Percentiles rank a stretch among this genome's conserved stretches.
Evolutionary conservation across 92 coral and sea anemone genomes (phyloP).

Genomic region (Palythoa caribaeorum): DNA sequence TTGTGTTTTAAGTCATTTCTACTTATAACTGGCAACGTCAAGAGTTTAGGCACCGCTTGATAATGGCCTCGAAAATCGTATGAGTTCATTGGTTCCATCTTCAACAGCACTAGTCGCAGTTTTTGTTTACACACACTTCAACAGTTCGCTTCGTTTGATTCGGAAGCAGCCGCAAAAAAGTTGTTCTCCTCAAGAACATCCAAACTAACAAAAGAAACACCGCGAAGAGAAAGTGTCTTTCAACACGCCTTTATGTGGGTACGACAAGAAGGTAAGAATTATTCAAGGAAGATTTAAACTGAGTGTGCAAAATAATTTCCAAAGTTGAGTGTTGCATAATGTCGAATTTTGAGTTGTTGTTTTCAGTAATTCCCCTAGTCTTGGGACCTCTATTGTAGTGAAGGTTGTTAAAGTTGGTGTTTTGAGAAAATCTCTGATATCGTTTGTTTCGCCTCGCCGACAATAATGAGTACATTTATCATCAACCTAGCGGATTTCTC

Average conservation of each 20-base stretch:
- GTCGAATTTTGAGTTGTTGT: no score
- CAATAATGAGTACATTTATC: background rate
- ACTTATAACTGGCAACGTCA: constrained; percentile 41
- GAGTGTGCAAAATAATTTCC: background rate
- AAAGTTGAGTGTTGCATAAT: background rate
- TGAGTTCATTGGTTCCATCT: background rate
- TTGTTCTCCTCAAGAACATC: background rate
- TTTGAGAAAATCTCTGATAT: background rate
- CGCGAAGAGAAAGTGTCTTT: constrained; percentile 14
- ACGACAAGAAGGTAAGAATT: constrained; percentile 35
- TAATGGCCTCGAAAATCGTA: constrained; percentile 11
- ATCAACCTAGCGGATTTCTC: background rate
- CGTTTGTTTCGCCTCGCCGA: background rate
- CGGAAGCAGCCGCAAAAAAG: background rate
- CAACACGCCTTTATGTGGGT: background rate
- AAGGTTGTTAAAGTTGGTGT: background rate
- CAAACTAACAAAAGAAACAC: background rate
- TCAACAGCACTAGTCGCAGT: background rate
- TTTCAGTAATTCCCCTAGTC: no score
- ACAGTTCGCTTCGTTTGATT: background rate
- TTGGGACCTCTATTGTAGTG: background rate
- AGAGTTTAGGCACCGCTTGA: background rate
- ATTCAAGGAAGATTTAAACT: background rate
- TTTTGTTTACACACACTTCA: constrained; percentile 23
- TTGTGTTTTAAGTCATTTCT: constrained; percentile 40